Evolutionary conservation across 2,888 invertebrate genomes (phyloP), one percentile per base, ranked within the genome.

Genomic region (Salticus scenicus): DNA sequence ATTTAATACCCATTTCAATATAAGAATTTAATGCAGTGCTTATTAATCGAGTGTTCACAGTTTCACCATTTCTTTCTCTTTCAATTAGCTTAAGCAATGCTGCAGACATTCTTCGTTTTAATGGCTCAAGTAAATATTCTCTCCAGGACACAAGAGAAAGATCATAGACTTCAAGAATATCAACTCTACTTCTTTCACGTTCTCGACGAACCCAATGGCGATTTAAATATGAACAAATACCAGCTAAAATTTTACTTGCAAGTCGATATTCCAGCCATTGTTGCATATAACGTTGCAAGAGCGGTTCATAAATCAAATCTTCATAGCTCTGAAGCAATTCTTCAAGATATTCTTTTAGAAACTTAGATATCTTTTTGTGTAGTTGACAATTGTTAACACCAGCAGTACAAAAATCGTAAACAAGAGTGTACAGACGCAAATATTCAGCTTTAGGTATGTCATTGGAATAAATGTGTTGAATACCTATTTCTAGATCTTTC

Each of bases 1-100:
- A 98, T 90, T 98, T 98, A 47, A 99, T 93, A n/a, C 99, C 98
- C 90, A 92, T 89, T 87, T 90, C 90, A 51, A 91, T 91, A 90
- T 98, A 99, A 92, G 98, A 99, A 92, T 97, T 97, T 90, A 99
- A 98, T n/a, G 99, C 98, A 88, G 98, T 98, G 88, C 97, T 98
- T 57, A 99, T 97, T 64, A 99, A 94, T 76, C 97, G 94, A 0
- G 98, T 98, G 91, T 98, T 98, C 89, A 99, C 98, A 4, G 97
- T 96, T 92, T 99, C 98, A 0, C 99, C 99, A 90, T 97, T 96
- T 83, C 99, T 93, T 91, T 99, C 99, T 80, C 96, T 93, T 92
- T 98, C 98, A 89, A 99, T 99, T 87, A 99, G 93, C 90, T 98
- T 98, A 64, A 99, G 93, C 28, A 99, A 98, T 1, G 99, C 98